Conservation (phyloP, 2,888 invertebrate species). For the Notodonta ziczac region DNA sequence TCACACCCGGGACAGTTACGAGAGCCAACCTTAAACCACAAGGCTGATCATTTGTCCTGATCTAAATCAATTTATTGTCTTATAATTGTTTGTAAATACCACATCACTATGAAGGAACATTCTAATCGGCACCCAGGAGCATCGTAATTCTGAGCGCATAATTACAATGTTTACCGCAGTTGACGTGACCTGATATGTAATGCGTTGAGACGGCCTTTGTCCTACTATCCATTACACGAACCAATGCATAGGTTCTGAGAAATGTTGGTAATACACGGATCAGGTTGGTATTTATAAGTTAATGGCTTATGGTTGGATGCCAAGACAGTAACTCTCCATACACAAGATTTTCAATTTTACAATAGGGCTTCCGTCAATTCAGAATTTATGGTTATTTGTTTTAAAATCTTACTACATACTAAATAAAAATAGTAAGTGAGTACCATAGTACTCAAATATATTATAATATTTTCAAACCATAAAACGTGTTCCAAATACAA, state of each 20-base stretch:
- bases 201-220: conserved; percentile 23
- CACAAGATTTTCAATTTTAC: background rate
- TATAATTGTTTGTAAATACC: too few species aligned
- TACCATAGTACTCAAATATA: too few species aligned
- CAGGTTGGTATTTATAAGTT: background rate
- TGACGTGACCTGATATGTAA: conserved; percentile 41
- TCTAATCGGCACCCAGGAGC: background rate
- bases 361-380: background rate
- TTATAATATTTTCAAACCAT: background rate
- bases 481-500: background rate
- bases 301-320: too few species aligned
- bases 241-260: conserved; percentile 5
- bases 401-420: too few species aligned
- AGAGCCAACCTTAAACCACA: too few species aligned
- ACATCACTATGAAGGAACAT: background rate
- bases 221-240: conserved; percentile 28
- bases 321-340: background rate
- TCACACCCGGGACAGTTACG: too few species aligned
- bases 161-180: conserved; percentile 20
- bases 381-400: background rate
- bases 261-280: background rate
- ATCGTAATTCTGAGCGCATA: conserved; percentile 26
- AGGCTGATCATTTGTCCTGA: too few species aligned
- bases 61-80: too few species aligned
- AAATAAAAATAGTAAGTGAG: too few species aligned